Evolutionary conservation across 2,888 invertebrate species (phyloP).

Genomic region (Eurytoma californica): DNA sequence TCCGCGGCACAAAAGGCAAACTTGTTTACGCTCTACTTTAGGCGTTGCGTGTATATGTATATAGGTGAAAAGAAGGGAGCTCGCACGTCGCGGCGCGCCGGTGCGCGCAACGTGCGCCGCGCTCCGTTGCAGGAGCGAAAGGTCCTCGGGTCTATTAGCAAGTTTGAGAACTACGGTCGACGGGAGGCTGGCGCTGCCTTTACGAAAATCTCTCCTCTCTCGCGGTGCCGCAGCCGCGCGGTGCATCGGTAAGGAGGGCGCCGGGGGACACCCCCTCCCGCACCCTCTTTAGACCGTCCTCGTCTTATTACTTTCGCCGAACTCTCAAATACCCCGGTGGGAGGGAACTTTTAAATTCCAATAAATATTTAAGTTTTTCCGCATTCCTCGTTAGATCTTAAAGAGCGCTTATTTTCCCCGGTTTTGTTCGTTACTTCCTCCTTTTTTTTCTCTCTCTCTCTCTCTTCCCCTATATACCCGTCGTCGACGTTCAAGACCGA

Average conservation of each 20-base stretch:
- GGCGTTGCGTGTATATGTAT: neutral
- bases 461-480: constrained; percentile 7
- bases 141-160: constrained; percentile 61
- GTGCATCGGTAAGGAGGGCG: neutral
- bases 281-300: constrained; percentile 18
- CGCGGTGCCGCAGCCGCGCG: neutral
- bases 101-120: neutral
- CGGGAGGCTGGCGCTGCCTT: constrained; percentile 22
- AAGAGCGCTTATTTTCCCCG: constrained; percentile 47
- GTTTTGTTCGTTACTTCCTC: constrained; percentile 1
- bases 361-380: constrained; percentile 71
- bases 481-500: constrained; percentile 3
- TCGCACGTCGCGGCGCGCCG: neutral
- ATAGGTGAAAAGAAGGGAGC: neutral
- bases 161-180: constrained; percentile 54
- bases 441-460: neutral
- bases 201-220: constrained; percentile 27
- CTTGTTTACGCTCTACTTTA: constrained; percentile 34
- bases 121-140: constrained; percentile 5
- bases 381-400: constrained; percentile 54
- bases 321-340: constrained; percentile 70
- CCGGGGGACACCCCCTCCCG: neutral
- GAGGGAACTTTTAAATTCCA: constrained; percentile 70
- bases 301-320: constrained; percentile 67
- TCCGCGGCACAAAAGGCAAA: constrained; percentile 26